Conservation (phyloP, 2,797 vertebrate species). For the Chrosomus eos region DNA sequence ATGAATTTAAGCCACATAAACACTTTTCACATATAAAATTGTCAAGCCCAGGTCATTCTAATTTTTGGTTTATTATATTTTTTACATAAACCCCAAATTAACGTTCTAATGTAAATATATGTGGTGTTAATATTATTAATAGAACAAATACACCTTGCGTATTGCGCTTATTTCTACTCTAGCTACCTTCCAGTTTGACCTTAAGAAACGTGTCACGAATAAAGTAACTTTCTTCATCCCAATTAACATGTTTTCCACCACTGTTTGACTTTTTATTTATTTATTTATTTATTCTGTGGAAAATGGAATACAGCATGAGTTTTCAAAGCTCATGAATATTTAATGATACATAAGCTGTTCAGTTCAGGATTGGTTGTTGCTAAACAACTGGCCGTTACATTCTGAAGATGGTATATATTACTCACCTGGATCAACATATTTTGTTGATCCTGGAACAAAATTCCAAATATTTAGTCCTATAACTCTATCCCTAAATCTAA, state of each 20-base stretch:
- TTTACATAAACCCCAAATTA: neutral
- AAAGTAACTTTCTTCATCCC: neutral
- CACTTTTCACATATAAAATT: neutral
- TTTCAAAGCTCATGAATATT: neutral
- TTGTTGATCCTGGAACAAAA: neutral
- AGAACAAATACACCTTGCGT: neutral
- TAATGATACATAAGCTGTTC: neutral
- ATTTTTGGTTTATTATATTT: neutral
- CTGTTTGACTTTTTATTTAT: neutral
- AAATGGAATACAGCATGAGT: neutral
- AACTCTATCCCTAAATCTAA: neutral
- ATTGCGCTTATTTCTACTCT: neutral
- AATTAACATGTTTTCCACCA: neutral
- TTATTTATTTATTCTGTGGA: neutral
- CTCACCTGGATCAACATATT: neutral
- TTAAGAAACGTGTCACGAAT: neutral
- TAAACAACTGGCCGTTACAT: neutral
- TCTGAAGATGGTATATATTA: neutral
- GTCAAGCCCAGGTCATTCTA: neutral
- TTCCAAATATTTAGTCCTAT: neutral
- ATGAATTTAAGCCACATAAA: neutral
- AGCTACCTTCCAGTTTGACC: neutral
- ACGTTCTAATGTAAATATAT: neutral
- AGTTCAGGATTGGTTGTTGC: neutral
- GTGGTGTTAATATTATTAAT: too few species aligned